These are phyloP conservation scores for Hypsibius dujardini DNA, from an alignment of 1,140 invertebrate genomes.

Conservation along the genomic window DNA sequence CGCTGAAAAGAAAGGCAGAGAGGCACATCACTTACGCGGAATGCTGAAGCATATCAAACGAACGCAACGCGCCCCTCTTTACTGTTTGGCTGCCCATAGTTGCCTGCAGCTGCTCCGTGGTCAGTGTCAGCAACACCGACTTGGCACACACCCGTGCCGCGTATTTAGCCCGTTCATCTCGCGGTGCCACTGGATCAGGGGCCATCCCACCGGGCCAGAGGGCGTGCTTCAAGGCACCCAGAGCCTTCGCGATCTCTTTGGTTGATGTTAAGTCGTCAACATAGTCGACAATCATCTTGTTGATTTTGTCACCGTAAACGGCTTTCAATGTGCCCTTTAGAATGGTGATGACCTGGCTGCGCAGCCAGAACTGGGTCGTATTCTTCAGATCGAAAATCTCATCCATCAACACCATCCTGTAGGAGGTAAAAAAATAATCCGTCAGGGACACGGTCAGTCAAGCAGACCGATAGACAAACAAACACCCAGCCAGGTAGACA, in stretches of 20 bases:
- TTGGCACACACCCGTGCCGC: constrained; percentile 66
- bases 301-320: constrained; percentile 56
- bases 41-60: constrained; percentile 70
- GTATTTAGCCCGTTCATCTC: constrained; percentile 53
- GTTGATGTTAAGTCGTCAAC: constrained; percentile 73
- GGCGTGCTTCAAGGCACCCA: constrained; percentile 65
- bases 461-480: no score
- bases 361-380: constrained; percentile 61
- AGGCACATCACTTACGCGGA: no score
- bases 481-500: no score
- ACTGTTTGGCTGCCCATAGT: constrained; percentile 78
- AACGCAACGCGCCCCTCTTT: constrained; percentile 58
- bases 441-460: no score
- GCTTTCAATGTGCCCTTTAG: constrained; percentile 53
- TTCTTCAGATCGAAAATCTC: constrained; percentile 76
- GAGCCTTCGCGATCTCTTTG: constrained; percentile 68
- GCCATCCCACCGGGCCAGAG: constrained; percentile 57
- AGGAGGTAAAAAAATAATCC: no score
- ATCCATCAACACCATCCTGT: constrained; percentile 63
- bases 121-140: constrained; percentile 53
- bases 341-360: constrained; percentile 57
- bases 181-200: constrained; percentile 42
- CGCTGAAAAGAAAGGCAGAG: no score
- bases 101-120: constrained; percentile 67
- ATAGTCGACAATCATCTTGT: constrained; percentile 71